These are phyloP conservation scores for Mallotus villosus DNA, from an alignment of 2,797 vertebrate genomes.

Conservation along the genomic window DNA sequence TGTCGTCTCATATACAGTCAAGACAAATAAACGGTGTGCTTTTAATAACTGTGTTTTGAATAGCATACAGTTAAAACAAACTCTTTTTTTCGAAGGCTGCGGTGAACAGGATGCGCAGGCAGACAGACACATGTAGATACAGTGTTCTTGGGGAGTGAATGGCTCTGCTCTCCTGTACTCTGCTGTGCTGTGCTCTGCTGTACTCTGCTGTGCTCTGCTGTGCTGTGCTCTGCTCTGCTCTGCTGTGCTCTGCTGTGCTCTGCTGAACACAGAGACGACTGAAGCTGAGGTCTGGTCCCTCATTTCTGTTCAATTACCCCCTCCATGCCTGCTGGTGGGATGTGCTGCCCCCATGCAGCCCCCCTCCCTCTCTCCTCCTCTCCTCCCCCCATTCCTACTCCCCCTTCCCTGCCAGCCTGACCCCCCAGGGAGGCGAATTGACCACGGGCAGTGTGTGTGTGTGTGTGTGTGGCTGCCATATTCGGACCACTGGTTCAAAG, in stretches of 20 bases:
- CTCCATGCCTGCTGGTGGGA: constrained; percentile 65
- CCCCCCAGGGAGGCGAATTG: constrained; percentile 55
- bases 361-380: not conserved
- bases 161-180: too few relatives aligned
- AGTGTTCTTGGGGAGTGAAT: constrained; percentile 12
- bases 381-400: not conserved
- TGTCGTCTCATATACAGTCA: constrained; percentile 11
- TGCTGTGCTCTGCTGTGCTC: not conserved
- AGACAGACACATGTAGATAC: not conserved
- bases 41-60: too few relatives aligned
- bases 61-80: too few relatives aligned
- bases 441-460: constrained; percentile 54
- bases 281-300: constrained; percentile 61
- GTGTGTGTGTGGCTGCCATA: constrained; percentile 54
- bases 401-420: constrained; percentile 48
- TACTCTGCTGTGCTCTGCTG: not conserved
- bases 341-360: constrained; percentile 63
- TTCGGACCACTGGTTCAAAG: constrained; percentile 70
- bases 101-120: not conserved
- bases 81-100: constrained; percentile 1
- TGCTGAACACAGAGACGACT: constrained; percentile 19
- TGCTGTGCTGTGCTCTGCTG: too few relatives aligned
- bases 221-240: too few relatives aligned
- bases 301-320: constrained; percentile 78
- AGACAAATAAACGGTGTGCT: too few relatives aligned